Evolutionary conservation across 2,888 invertebrate genomes (phyloP).

Genomic region (Augochlorella aurata): DNA sequence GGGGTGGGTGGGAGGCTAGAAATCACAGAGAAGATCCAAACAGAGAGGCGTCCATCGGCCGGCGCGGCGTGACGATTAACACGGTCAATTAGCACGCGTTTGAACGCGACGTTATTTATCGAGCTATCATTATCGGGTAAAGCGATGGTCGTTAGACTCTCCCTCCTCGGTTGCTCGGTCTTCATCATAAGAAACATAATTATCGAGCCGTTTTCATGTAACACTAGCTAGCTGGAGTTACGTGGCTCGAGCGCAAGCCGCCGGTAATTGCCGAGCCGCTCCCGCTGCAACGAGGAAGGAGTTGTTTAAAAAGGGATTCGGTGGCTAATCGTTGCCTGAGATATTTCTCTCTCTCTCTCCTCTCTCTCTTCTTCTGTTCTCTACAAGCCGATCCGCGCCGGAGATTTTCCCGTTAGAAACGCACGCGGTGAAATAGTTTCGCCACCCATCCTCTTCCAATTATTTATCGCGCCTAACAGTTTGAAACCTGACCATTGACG

Average conservation of each 20-base stretch:
- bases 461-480: slow-evolving; percentile 23
- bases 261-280: slow-evolving; percentile 36
- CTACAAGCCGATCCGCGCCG: neutral
- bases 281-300: slow-evolving; percentile 40
- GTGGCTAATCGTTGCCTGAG: slow-evolving; percentile 34
- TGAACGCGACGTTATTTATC: slow-evolving; percentile 41
- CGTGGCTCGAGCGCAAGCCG: slow-evolving; percentile 33
- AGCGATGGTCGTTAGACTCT: slow-evolving; percentile 33
- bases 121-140: slow-evolving; percentile 35
- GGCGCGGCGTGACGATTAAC: slow-evolving; percentile 21
- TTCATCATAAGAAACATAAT: slow-evolving; percentile 43
- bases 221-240: slow-evolving; percentile 47
- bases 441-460: slow-evolving; percentile 19
- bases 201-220: slow-evolving; percentile 45
- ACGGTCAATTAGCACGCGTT: slow-evolving; percentile 34
- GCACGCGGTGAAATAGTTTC: slow-evolving; percentile 40
- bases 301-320: slow-evolving; percentile 49
- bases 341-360: slow-evolving; percentile 14
- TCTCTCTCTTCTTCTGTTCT: slow-evolving; percentile 21
- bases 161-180: slow-evolving; percentile 3
- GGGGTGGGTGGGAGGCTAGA: neutral
- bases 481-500: slow-evolving; percentile 3
- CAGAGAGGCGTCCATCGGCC: neutral
- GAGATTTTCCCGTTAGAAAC: slow-evolving; percentile 37
- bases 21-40: neutral